Evolutionary conservation across 92 coral and sea anemone species (phyloP).

Genomic region (Montipora capitata): DNA sequence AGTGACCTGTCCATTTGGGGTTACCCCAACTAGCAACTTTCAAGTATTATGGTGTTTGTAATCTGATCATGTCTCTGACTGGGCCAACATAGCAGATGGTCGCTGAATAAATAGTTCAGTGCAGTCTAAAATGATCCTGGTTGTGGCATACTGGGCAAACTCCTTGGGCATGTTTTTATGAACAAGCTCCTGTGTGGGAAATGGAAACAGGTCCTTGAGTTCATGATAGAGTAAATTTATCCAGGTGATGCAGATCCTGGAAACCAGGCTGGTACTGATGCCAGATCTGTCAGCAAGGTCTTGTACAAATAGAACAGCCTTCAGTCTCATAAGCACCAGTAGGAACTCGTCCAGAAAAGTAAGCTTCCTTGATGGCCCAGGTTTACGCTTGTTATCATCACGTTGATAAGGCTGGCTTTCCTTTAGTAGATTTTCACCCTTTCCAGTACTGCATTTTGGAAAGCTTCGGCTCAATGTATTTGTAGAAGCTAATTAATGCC

Average conservation of each 20-base stretch:
- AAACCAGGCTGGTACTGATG: conserved; percentile 55
- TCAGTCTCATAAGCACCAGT: conserved; percentile 68
- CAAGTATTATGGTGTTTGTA: conserved; percentile 71
- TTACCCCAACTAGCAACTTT: conserved; percentile 58
- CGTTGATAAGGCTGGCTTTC: conserved; percentile 58
- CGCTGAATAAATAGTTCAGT: conserved; percentile 66
- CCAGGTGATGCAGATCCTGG: conserved; percentile 66
- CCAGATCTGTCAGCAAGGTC: conserved; percentile 72
- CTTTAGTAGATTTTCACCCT: conserved; percentile 32
- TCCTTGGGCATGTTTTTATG: conserved; percentile 70
- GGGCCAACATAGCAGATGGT: conserved; percentile 75
- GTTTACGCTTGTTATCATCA: conserved; percentile 40
- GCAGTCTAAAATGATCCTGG: conserved; percentile 73
- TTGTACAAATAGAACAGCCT: conserved; percentile 69
- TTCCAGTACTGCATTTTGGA: conserved; percentile 62
- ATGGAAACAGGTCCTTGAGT: conserved; percentile 64
- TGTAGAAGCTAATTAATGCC: conserved; percentile 48
- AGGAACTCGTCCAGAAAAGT: conserved; percentile 56
- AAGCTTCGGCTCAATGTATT: conserved; percentile 56
- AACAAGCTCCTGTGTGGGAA: conserved; percentile 56
- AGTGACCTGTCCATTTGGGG: conserved; percentile 70
- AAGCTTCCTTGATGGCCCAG: conserved; percentile 61
- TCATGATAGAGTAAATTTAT: conserved; percentile 64
- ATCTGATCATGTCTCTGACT: conserved; percentile 70
- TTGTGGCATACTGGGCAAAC: conserved; percentile 66